Evolutionary conservation across 1,140 invertebrate species (phyloP), one percentile per base, ranked within the genome.

Genomic region (Marisa cornuarietis): DNA sequence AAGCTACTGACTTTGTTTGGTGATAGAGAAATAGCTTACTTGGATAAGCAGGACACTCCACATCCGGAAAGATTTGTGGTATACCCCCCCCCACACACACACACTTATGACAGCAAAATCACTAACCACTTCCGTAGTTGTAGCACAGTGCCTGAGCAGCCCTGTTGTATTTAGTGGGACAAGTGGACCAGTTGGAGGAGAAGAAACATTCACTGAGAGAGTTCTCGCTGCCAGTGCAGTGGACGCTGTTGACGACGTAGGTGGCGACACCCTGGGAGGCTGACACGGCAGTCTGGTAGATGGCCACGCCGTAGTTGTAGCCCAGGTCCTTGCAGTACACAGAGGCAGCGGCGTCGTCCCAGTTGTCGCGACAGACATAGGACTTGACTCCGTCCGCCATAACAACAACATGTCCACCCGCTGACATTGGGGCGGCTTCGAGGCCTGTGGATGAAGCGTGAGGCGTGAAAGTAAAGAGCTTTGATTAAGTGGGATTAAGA

Each of bases 261-360:
- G 84, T 94, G 91, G 16, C 61, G 22, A 51, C 14, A 49, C 1
- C 22, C n/a, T 9, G 13, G 66, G 14, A 18, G 18, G 49, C 9
- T 6, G 20, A 14, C 8, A 62, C 11, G 6, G 4, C 20, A 16
- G 54, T 62, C 58, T n/a, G 14, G 26, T 8, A 26, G 62, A 69
- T 62, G 10, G 79, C 79, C 62, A n/a, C 24, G 65, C 79, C 79
- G 22, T n/a, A 31, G 31, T 18, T 24, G 66, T 31, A 85, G 93
- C 94, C 95, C 31, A 95, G 85, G 86, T 95, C 93, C 65, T 91
- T 92, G 84, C 95, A 95, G 31, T 94, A 91, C 0, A 96, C 92
- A 82, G 93, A 90, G 3, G 94, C 95, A 81, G 94, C 93, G 26
- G 89, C 92, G 65, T 95, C 88, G 1, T 93, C 93, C 83, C 95